Percentiles rank a stretch among this genome's conserved stretches.
These are phyloP conservation scores for Labrus mixtus DNA, from an alignment of 2,113 vertebrate species.

Conservation along the genomic window DNA sequence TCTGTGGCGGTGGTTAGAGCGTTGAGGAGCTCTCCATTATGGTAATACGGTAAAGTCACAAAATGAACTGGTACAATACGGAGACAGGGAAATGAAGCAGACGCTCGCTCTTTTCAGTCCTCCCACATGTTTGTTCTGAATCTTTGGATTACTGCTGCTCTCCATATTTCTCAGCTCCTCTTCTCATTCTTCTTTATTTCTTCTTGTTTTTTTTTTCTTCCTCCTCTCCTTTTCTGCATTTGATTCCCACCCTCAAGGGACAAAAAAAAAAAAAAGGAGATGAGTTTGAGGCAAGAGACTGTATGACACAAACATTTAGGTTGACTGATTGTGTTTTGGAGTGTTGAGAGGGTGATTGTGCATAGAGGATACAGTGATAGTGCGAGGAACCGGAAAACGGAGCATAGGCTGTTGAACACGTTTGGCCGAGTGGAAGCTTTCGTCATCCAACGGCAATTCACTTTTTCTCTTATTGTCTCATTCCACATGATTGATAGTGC, in stretches of 20 bases:
- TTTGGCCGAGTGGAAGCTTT: slow-evolving; percentile 45
- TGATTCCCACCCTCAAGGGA: slow-evolving; percentile 26
- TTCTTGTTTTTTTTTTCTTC: not conserved
- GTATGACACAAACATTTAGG: slow-evolving; percentile 74
- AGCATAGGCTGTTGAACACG: slow-evolving; percentile 47
- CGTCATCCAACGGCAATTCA: slow-evolving; percentile 48
- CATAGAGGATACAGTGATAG: slow-evolving; percentile 51
- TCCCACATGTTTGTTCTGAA: slow-evolving; percentile 7
- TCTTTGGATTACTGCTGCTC: slow-evolving; percentile 15
- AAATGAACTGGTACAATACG: slow-evolving; percentile 28
- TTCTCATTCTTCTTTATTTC: not conserved
- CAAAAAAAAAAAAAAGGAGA: slow-evolving; percentile 51
- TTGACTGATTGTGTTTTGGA: slow-evolving; percentile 80
- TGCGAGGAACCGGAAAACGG: slow-evolving; percentile 26
- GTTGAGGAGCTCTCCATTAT: slow-evolving; percentile 37
- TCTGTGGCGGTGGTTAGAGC: not conserved
- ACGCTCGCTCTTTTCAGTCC: slow-evolving; percentile 2
- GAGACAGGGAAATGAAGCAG: slow-evolving; percentile 13
- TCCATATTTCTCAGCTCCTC: slow-evolving; percentile 5
- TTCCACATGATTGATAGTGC: slow-evolving; percentile 72
- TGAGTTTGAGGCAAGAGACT: slow-evolving; percentile 66
- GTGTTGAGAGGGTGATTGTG: slow-evolving; percentile 45
- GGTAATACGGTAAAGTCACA: slow-evolving; percentile 30
- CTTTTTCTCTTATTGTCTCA: slow-evolving; percentile 62
- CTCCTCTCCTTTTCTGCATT: slow-evolving; percentile 33